Evolutionary conservation across 35 echinoderm and acorn worm genomes (phyloP), one percentile per base, ranked within the genome.

Genomic region (Ophiothrix spiculata): DNA sequence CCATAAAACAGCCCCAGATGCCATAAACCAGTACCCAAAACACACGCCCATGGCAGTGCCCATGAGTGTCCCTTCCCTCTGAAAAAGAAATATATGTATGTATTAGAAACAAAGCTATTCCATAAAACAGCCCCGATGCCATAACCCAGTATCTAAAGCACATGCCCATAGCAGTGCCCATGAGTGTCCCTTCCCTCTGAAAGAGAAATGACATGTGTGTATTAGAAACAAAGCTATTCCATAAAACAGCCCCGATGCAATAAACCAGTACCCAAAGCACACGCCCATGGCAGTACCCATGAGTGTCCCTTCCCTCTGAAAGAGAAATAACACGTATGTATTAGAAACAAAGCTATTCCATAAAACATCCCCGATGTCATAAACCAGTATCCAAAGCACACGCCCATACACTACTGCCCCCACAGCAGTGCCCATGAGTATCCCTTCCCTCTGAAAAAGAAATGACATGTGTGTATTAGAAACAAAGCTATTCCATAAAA

Each of bases 51-150:
- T 87, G 11, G 96, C 92, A 29, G 92, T 88, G 1, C 96, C 96
- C 96, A 99, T 99, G 74, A 94, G 82, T 23, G 95, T 98, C 11
- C 95, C 95, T 80, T 98, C 95, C 87, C 89, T 87, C 95, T 98
- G 77, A 39, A 80, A 3, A 32, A 23, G 37, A 37, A 12, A 80
- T 4, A 13, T 2, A 80, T 11, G 37, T 35, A 32, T 35, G 33
- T 10, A 36, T n/a, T n/a, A 36, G 32, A 21, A 39, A 21, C 23
- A 36, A 35, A 10, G 28, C 28, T 21, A 4, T 35, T 80, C 2
- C 13, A 80, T 37, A 35, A 37, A 35, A 37, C 28, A 35, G 19
- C 42, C 6, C 6, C 19, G 6, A 49, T 6, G 42, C 42, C 19
- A 49, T 10, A 49, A 49, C 19, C 19, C 19, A 49, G n/a, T n/a